Evolutionary conservation across 2,888 invertebrate genomes (phyloP).

Genomic region (Chesias legatella): DNA sequence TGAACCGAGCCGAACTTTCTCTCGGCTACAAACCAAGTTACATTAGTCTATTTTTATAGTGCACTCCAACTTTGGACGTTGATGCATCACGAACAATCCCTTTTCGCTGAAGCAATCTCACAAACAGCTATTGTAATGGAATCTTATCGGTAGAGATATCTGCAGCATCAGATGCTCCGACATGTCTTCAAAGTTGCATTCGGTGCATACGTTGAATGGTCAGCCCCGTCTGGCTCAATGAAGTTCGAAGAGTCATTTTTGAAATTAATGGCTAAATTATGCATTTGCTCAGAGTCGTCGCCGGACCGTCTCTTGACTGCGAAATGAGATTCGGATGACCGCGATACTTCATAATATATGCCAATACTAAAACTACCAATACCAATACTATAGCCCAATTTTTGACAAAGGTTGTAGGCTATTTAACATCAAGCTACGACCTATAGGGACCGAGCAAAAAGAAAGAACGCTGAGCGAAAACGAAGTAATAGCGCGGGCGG

Average conservation of each 20-base stretch:
- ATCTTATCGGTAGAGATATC: constrained; percentile 30
- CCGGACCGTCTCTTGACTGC: constrained; percentile 58
- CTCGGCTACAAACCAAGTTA: constrained; percentile 45
- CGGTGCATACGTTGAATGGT: constrained; percentile 55
- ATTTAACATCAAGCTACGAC: no score
- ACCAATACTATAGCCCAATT: no score
- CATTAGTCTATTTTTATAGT: constrained; percentile 45
- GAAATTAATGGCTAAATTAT: constrained; percentile 76
- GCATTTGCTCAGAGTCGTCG: constrained; percentile 72
- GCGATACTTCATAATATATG: constrained; percentile 51
- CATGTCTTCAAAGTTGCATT: constrained; percentile 51
- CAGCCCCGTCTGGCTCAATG: constrained; percentile 61
- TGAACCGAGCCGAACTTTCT: constrained; percentile 77
- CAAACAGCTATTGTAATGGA: constrained; percentile 21
- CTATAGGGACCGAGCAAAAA: no score
- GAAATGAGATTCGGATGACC: constrained; percentile 62
- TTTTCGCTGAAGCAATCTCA: constrained; percentile 13
- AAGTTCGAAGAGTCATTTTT: constrained; percentile 71
- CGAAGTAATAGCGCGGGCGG: no score
- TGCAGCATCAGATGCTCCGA: constrained; percentile 26
- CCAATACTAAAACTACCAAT: no score
- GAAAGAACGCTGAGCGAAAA: no score
- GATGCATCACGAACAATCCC: constrained; percentile 17
- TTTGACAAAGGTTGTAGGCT: no score
- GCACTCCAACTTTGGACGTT: constrained; percentile 22